A percentile compares a stretch with the other conserved stretches of the same genome.
Conservation (phyloP, 2,113 vertebrate species). For the Echinops telfairi region DNA sequence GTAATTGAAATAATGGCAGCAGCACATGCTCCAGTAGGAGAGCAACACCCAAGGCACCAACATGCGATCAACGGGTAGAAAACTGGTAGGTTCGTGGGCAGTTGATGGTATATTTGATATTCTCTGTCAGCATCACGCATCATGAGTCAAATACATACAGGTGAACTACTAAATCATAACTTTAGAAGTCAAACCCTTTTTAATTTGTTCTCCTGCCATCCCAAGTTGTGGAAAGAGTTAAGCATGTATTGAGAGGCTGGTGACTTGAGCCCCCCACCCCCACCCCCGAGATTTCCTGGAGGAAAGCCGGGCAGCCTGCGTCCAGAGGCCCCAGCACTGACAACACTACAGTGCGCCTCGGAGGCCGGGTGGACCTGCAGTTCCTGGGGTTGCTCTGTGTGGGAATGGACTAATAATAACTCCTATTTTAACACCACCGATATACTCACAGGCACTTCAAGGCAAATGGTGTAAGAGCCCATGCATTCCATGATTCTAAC, state of each 20-base stretch:
- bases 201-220: neutral
- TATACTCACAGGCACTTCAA: neutral
- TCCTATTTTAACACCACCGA: neutral
- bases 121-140: neutral
- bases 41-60: neutral
- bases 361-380: neutral
- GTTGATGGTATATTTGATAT: neutral
- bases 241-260: neutral
- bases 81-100: neutral
- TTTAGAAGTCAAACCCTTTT: constrained; percentile 9
- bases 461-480: neutral
- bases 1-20: neutral
- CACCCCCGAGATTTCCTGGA: neutral
- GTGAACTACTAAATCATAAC: neutral
- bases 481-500: rapidly evolving
- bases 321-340: neutral
- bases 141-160: neutral
- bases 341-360: neutral
- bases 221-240: neutral
- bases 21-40: neutral
- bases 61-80: neutral
- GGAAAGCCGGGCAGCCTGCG: neutral
- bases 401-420: neutral
- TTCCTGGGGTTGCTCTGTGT: neutral
- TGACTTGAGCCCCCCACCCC: neutral